Base-by-base conservation (phyloP, 1,140 invertebrate genomes). In the Macrostomum lignano region DNA sequence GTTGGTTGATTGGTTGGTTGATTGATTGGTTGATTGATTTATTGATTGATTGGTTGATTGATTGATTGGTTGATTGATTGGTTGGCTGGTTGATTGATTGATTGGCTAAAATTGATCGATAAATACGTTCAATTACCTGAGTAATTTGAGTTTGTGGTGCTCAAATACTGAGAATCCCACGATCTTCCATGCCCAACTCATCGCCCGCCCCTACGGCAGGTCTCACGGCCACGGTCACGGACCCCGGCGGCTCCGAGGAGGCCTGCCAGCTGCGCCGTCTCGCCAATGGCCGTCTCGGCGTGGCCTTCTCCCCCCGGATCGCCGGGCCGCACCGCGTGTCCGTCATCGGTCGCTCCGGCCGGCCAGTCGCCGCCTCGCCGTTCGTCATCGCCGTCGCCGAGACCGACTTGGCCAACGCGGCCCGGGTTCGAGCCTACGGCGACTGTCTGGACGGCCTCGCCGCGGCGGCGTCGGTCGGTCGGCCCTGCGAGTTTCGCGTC, bases 301-400 rank as follows among this genome's bases (percentile, higher is more conserved):
- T 93, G 44, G 91, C 82, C 5, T 93, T 93, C 59, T 93, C 84
- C 0, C 84, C 84, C 0, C 69, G 78, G 36, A 84, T 93, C 56
- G 67, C 73, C 14, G 86, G 86, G 15, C 73, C 82, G 47, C 86
- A 96, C 53, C 61, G 70, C 31, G 82, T 96, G 0, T 78, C 79
- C 20, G 84, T 96, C 0, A 88, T 82, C 55, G 69, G 74, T 36
- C 69, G 73, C 36, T 68, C 79, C 68, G 82, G 81, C 24, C 73
- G 73, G 42, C 81, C 88, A 51, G 88, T 96, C 44, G 68, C 72
- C 28, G 86, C 84, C 48, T 86, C 78, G 1, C 86, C 86, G 1
- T 94, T 94, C 62, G 86, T 82, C 55, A 91, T 94, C 44, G 75
- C 71, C 35, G 86, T 94, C 1, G 71, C 72, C 17, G 51, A 54